Conservation (phyloP, 2,113 vertebrate species). For the Fulica atra region DNA sequence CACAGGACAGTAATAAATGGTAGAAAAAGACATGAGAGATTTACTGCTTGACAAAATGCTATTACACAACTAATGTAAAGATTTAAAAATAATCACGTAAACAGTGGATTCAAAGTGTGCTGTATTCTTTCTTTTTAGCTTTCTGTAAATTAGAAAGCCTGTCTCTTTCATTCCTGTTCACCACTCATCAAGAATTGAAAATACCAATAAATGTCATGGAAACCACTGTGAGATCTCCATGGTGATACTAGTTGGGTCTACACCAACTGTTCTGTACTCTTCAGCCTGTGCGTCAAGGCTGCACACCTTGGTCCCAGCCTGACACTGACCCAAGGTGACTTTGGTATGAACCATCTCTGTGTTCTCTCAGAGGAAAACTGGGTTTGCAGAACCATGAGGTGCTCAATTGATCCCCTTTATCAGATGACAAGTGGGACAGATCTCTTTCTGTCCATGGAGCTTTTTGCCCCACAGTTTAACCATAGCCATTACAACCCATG, state of each 20-base stretch:
- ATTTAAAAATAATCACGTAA: neutral
- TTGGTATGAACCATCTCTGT: neutral
- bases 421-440: neutral
- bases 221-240: neutral
- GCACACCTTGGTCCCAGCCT: neutral
- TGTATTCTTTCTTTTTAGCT: neutral
- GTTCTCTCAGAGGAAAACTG: neutral
- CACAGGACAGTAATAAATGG: neutral
- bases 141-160: neutral
- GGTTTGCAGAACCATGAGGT: neutral
- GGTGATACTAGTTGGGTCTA: neutral
- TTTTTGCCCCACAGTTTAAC: neutral
- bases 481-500: neutral
- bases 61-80: neutral
- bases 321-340: rapidly evolving
- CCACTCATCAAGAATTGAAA: neutral
- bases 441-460: neutral
- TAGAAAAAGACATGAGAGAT: neutral
- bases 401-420: neutral
- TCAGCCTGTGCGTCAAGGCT: neutral
- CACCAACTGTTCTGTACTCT: neutral
- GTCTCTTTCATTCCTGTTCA: neutral
- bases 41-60: neutral
- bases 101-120: neutral
- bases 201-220: neutral